Evolutionary conservation across 2,888 invertebrate species (phyloP), one percentile per base, ranked within the genome.

Genomic region (Polylopha cassiicola): DNA sequence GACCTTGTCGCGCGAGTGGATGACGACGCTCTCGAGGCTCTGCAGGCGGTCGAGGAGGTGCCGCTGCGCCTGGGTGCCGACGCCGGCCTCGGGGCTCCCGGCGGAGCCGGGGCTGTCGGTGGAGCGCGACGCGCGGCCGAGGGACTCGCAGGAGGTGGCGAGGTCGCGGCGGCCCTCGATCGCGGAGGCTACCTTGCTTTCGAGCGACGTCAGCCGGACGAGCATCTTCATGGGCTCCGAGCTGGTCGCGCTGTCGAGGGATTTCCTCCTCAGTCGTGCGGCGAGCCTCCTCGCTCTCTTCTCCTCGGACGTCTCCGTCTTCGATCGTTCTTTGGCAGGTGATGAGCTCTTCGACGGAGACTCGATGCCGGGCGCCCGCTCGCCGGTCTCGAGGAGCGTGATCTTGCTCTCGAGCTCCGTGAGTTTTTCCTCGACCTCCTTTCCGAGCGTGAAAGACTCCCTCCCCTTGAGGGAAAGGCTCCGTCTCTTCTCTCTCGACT

Each of bases 371-470:
- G 87, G 81, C 14, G 81, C 74, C 2, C 78, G 55, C 34, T 85
- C 75, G 13, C 79, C 77, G 7, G 76, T 64, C 61, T 93, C 92
- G 34, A 93, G 69, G 47, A 89, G 86, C 37, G 89, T 87, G 29
- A 94, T 91, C 77, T 93, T 94, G 31, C 88, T 90, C 75, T 95
- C 94, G 43, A 95, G 72, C 65, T 94, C 92, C n/a, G 88, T 88
- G 27, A 95, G 86, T 68, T 95, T 95, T 47, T 93, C 92, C 70
- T 95, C 95, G 9, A 95, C 89, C 69, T 95, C 94, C 68, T 93
- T 94, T 7, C 92, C 91, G 27, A 94, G 88, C 4, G 92, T 91
- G 52, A 94, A 88, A 16, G 93, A 92, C 68, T 95, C 94, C 50
- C 92, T 88, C 4, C 94, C 94, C 71, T 95, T 95, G 24, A 96